Evolutionary conservation across 2,797 vertebrate genomes (phyloP).

Genomic region (Tangara arthus): DNA sequence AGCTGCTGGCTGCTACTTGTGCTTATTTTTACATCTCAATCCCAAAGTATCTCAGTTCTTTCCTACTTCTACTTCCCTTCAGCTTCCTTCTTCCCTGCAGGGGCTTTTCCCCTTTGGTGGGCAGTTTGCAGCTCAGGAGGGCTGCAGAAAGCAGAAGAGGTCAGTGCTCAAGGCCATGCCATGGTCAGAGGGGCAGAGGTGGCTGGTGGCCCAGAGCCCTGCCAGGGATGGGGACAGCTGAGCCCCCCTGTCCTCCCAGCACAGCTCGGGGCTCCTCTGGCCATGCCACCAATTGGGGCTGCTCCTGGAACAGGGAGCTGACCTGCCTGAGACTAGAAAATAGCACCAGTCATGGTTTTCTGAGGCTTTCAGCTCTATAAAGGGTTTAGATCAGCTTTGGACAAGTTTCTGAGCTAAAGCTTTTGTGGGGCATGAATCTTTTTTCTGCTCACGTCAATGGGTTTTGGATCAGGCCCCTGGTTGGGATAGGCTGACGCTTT

Average conservation of each 20-base stretch:
- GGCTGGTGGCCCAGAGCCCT: background rate
- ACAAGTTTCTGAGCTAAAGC: constrained; percentile 17
- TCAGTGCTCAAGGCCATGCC: rapidly evolving
- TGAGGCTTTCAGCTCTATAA: constrained; percentile 12
- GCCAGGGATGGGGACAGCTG: background rate
- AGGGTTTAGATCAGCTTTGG: constrained; percentile 36
- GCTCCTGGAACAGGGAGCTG: background rate
- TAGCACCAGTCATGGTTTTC: background rate
- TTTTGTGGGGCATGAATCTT: constrained; percentile 44
- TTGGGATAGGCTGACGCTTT: background rate
- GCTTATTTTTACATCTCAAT: background rate
- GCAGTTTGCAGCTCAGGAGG: background rate
- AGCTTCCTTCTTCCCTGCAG: background rate
- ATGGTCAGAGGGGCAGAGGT: background rate
- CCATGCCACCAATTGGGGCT: background rate
- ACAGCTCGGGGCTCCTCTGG: background rate
- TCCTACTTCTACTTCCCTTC: background rate
- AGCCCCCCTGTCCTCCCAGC: rapidly evolving
- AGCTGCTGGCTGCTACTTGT: background rate
- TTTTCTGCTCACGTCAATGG: constrained; percentile 53
- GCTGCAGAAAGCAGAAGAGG: background rate
- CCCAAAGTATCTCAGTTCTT: background rate
- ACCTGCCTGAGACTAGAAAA: background rate
- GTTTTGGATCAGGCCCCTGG: constrained; percentile 33
- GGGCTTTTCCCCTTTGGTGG: background rate